Conservation (phyloP, 2,888 invertebrate species). For the Chrysomela aeneicollis region DNA sequence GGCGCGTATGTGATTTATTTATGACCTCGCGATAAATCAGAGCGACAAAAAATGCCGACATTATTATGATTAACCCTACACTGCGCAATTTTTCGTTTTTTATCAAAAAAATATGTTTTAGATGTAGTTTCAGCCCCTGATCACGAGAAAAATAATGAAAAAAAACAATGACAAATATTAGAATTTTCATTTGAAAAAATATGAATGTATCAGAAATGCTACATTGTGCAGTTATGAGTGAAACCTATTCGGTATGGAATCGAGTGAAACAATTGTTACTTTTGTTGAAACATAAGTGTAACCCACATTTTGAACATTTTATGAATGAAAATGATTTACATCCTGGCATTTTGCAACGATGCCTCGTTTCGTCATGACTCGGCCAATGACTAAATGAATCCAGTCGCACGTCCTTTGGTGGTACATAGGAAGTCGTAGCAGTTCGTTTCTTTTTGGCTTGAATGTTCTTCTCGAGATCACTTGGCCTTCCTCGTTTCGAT, state of each 20-base stretch:
- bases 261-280: constrained; percentile 21
- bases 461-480: constrained; percentile 27
- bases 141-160: not conserved
- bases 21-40: no score
- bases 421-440: constrained; percentile 22
- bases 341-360: constrained; percentile 14
- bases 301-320: constrained; percentile 25
- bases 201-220: constrained; percentile 10
- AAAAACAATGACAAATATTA: not conserved
- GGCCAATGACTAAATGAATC: constrained; percentile 19
- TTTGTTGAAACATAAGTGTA: constrained; percentile 20
- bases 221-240: not conserved
- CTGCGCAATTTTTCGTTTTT: constrained; percentile 10
- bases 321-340: constrained; percentile 18
- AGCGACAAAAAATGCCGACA: no score
- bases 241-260: constrained; percentile 15
- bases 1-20: no score
- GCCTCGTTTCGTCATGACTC: constrained; percentile 3
- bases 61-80: constrained; percentile 10
- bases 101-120: not conserved
- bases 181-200: constrained; percentile 4
- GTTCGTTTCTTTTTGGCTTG: constrained; percentile 23
- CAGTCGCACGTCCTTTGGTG: constrained; percentile 28
- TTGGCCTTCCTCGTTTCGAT: constrained; percentile 29
- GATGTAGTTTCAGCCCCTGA: not conserved